Base-by-base conservation (phyloP, 1,140 invertebrate species). In the Ips typographus region DNA sequence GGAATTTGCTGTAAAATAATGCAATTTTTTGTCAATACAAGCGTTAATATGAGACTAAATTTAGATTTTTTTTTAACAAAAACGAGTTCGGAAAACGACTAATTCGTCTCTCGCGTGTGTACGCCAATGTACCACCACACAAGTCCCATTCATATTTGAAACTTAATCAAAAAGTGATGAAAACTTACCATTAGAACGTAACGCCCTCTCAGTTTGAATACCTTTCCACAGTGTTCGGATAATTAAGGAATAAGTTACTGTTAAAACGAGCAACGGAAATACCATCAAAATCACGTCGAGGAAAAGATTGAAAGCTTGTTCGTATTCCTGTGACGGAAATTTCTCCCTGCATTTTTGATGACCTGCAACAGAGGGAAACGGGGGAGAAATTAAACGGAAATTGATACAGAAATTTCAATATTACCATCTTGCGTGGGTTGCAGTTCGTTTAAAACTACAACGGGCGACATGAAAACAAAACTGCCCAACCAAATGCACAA, bases 241-340 rank as follows among this genome's bases (percentile, higher is more conserved):
- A 40, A 78, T 78, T 49, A 79, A 80, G 36, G 85, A 89, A 75
- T 93, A 93, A 2, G 91, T 90, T 40, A 90, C 83, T 1, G 85
- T 87, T 84, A 95, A 90, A 57, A 94, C 85, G 49, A 91, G 76
- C 64, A 94, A 82, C 0, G 93, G 93, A 4, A 93, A 75, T 1
- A 93, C 81, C 2, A 94, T 83, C 1, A 94, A 80, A 2, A 88
- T 84, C 0, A 88, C 83, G 74, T 93, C 90, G 73, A 94, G 80
- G 59, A 91, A 86, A 2, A 94, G 79, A 77, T 90, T 93, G 81
- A 91, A 94, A 0, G 85, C 84, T 56, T 86, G 83, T 75, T 93
- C 91, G 63, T 81, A 81, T 39, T 84, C 83, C 41, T 83, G 75
- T 62, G 82, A 87, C 0, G 87, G 85, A 90, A 90, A 92, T 36